These are phyloP conservation scores for Acanthopleura granulata DNA, from an alignment of 2,888 invertebrate genomes.

Conservation along the genomic window DNA sequence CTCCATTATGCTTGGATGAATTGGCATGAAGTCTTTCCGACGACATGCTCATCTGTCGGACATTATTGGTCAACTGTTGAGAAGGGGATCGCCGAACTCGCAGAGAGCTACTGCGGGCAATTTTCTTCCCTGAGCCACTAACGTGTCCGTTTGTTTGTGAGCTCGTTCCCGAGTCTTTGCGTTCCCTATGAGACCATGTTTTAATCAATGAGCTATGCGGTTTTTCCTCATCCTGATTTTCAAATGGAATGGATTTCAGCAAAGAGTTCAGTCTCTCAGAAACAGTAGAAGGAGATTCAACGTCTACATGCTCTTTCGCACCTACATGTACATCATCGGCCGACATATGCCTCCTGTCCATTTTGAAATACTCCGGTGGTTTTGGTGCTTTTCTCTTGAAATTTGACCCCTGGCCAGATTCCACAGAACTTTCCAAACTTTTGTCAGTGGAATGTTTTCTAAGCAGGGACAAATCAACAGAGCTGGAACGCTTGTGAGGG, in stretches of 20 bases:
- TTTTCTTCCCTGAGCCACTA: no score
- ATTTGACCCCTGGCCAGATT: neutral
- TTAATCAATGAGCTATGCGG: neutral
- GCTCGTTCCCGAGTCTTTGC: neutral
- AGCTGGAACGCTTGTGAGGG: constrained; percentile 42
- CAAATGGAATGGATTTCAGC: constrained; percentile 46
- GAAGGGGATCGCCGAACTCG: neutral
- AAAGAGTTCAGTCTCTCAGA: constrained; percentile 55
- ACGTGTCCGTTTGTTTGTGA: no score
- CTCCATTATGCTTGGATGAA: neutral
- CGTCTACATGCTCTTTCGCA: constrained; percentile 19
- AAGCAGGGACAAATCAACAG: constrained; percentile 33
- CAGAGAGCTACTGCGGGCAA: neutral
- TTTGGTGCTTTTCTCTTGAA: no score
- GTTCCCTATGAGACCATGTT: neutral
- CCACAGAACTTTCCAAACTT: neutral
- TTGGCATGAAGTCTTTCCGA: neutral
- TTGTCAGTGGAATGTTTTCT: neutral
- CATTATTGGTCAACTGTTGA: neutral
- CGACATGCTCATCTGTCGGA: neutral
- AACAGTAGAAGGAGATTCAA: constrained; percentile 57
- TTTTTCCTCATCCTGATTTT: neutral
- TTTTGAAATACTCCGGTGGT: neutral
- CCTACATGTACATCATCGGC: neutral
- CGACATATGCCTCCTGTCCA: neutral